Evolutionary conservation across 2,888 invertebrate species (phyloP), one percentile per base, ranked within the genome.

Genomic region (Hypselothyrea guttata): DNA sequence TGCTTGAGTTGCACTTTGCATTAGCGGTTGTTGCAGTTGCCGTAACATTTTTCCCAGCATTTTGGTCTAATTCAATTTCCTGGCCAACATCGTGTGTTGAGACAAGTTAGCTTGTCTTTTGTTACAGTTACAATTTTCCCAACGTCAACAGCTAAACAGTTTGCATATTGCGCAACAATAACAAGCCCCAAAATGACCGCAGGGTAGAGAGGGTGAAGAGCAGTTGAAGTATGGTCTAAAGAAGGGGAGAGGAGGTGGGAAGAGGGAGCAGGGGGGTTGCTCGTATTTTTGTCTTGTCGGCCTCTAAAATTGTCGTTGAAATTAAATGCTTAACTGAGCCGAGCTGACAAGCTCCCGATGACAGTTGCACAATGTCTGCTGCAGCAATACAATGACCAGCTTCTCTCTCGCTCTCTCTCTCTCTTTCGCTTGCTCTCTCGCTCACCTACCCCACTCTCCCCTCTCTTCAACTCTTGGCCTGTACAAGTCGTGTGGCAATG

Each of bases 251-350:
- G 38, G 38, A n/a, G 28, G 37, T 38, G 22, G 40, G 22, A 22
- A 22, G 16, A n/a, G 34, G 31, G 42, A 28, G 15, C 9, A 31
- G 7, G 22, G 27, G 34, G 16, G 51, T 4, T 12, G 51, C 47
- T 68, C 63, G 65, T 42, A 61, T 70, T 54, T 51, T 59, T 51
- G 16, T 34, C 28, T 62, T 48, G 62, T 53, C 49, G 58, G 58
- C 68, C 62, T 76, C 84, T 73, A 69, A 78, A 78, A 76, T 76
- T 70, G 84, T 81, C 84, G 81, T 65, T 67, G 66, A 83, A 78
- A 79, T 83, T 83, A 78, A 77, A 77, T 75, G 83, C 70, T 78
- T 70, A 75, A 66, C 63, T 76, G 66, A 53, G 61, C 59, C 71
- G 78, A 78, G 64, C n/a, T n/a, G n/a, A 72, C 68, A 63, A 68